Evolutionary conservation across 1,140 invertebrate genomes (phyloP), one percentile per base, ranked within the genome.

Genomic region (Leptinotarsa lineolata): DNA sequence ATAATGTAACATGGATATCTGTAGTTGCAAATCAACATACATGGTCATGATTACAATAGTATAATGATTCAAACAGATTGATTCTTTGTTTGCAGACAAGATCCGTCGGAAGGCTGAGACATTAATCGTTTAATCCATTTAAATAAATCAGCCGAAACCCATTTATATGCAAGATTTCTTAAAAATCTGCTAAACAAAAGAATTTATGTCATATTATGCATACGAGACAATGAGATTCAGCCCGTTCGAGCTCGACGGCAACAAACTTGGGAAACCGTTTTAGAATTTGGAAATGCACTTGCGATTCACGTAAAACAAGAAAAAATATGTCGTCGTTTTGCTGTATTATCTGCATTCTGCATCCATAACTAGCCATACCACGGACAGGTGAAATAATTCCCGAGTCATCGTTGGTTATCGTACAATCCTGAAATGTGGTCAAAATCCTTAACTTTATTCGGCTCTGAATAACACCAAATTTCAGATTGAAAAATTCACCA

Each of bases 91-190:
- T 76, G 77, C 74, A 75, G 75, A 79, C 78, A 78, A 76, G 68
- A 71, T 66, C 74, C 76, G 73, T 77, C 78, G 76, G 78, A 76
- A 79, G 73, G 74, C 64, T 67, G 69, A 74, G 74, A 77, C 79
- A 80, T 80, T 80, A 80, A 80, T 80, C 79, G 79, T 75, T 80
- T 80, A 80, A 80, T 80, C 79, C 77, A 80, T 79, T 80, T 77
- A 78, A 79, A 79, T 80, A 80, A 79, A 80, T 80, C 79, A 79
- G 76, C 75, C 79, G 76, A 76, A 76, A 75, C 78, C 77, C 76
- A 77, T 79, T 79, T 79, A 73, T 76, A 79, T 79, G 75, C 75
- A 76, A 76, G 74, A 73, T 74, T 61, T 70, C 73, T 76, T 76
- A 78, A 79, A 77, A 79, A 77, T 75, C 76, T 65, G 30, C 65